A percentile compares a stretch with the other conserved stretches of the same genome.
Conservation (phyloP, 2,888 invertebrate species). For the Rhagophthalmus giganteus region DNA sequence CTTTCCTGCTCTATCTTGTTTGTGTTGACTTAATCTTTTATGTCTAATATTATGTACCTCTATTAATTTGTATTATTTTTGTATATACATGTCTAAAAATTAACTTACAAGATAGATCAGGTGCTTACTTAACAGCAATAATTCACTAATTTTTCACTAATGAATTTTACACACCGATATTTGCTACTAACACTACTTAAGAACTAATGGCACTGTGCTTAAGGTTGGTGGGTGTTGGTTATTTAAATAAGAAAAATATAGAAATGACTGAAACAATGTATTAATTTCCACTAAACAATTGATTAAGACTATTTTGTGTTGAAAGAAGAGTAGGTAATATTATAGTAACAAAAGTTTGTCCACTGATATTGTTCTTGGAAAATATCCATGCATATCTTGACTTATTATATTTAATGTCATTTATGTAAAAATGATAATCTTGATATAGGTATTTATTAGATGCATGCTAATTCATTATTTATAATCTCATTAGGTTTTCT, state of each 20-base stretch:
- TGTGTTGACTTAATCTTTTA: slow-evolving; percentile 4
- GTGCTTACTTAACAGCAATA: slow-evolving; percentile 31
- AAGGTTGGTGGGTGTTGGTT: too few relatives aligned
- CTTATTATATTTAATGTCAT: too few relatives aligned
- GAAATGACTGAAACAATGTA: neutral
- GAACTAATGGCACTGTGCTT: slow-evolving; percentile 2
- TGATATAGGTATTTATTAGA: too few relatives aligned
- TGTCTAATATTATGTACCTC: slow-evolving; percentile 1
- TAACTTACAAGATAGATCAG: slow-evolving; percentile 36
- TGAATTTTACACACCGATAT: slow-evolving; percentile 10
- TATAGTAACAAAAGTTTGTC: too few relatives aligned
- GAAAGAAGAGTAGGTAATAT: too few relatives aligned
- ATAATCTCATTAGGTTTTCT: too few relatives aligned
- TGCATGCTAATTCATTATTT: too few relatives aligned
- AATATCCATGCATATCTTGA: too few relatives aligned
- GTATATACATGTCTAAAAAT: slow-evolving; percentile 9
- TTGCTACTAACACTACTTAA: slow-evolving; percentile 13
- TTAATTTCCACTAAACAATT: too few relatives aligned
- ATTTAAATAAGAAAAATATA: neutral
- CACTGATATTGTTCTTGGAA: too few relatives aligned
- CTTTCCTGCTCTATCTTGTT: slow-evolving; percentile 35
- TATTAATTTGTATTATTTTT: neutral
- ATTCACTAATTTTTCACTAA: slow-evolving; percentile 26
- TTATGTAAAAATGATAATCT: too few relatives aligned
- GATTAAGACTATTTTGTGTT: neutral